Evolutionary conservation across 2,797 vertebrate species (phyloP).

Genomic region (Megaceryle alcyon): DNA sequence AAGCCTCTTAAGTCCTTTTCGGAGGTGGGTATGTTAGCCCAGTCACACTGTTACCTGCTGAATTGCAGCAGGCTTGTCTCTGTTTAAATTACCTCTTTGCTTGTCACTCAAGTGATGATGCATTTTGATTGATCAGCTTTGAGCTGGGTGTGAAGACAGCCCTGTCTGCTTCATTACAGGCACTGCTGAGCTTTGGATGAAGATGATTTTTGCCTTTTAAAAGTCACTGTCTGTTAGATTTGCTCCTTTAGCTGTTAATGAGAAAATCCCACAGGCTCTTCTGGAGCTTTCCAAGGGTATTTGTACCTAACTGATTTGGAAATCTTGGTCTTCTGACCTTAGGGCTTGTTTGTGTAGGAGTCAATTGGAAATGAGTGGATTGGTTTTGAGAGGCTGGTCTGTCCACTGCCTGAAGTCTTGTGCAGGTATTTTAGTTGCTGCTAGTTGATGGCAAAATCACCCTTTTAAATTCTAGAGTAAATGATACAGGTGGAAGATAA

Average conservation of each 20-base stretch:
- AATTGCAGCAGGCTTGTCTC: slow-evolving; percentile 29
- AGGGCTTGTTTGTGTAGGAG: not conserved
- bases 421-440: not conserved
- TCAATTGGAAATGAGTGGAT: not conserved
- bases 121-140: slow-evolving; percentile 46
- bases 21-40: not conserved
- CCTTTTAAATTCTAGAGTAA: not conserved
- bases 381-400: not conserved
- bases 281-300: not conserved
- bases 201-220: not conserved
- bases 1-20: not conserved
- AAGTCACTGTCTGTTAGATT: not conserved
- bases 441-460: not conserved
- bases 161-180: not conserved
- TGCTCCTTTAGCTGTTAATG: not conserved
- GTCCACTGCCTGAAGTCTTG: not conserved
- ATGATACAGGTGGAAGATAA: not conserved
- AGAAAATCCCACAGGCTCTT: not conserved
- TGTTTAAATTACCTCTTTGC: slow-evolving; percentile 21
- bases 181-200: not conserved
- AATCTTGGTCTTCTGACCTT: not conserved
- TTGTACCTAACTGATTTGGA: not conserved
- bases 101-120: slow-evolving; percentile 8
- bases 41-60: slow-evolving; percentile 52
- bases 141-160: not conserved